phyloP scores from a whole-genome alignment of 2,888 invertebrate species.

The Drosophila vallismaia region DNA sequence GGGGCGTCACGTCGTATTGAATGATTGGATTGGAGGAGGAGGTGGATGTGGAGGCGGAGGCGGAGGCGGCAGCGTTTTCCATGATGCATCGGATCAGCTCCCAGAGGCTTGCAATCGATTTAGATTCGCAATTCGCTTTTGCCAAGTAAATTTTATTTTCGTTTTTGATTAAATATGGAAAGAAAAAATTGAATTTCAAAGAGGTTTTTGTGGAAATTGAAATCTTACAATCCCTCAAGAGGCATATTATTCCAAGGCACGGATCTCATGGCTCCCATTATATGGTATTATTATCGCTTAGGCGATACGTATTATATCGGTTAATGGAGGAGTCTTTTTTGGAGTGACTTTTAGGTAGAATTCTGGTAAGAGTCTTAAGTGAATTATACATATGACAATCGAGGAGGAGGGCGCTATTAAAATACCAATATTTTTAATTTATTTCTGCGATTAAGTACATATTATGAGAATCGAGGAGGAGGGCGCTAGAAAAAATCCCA shows the following conservation, averaged over 20 bases:
- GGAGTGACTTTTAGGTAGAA: too few relatives aligned
- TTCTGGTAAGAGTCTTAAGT: too few relatives aligned
- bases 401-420: too few relatives aligned
- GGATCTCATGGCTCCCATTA: background rate
- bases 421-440: too few relatives aligned
- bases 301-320: constrained; percentile 27
- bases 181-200: constrained; percentile 4
- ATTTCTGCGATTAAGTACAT: too few relatives aligned
- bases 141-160: constrained; percentile 2
- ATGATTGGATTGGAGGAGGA: constrained; percentile 3
- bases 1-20: constrained; percentile 29
- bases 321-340: too few relatives aligned
- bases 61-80: constrained; percentile 1
- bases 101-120: constrained; percentile 15
- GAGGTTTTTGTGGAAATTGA: too few relatives aligned
- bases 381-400: too few relatives aligned
- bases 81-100: constrained; percentile 21
- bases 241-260: background rate
- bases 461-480: too few relatives aligned
- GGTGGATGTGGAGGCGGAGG: background rate
- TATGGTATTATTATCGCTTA: background rate
- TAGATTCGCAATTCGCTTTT: constrained; percentile 6
- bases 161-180: constrained; percentile 1
- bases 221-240: background rate
- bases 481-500: too few relatives aligned